A percentile compares a stretch with the other conserved stretches of the same genome.
These are phyloP conservation scores for Cantharis flavilabris DNA, from an alignment of 2,888 invertebrate species.

Conservation along the genomic window DNA sequence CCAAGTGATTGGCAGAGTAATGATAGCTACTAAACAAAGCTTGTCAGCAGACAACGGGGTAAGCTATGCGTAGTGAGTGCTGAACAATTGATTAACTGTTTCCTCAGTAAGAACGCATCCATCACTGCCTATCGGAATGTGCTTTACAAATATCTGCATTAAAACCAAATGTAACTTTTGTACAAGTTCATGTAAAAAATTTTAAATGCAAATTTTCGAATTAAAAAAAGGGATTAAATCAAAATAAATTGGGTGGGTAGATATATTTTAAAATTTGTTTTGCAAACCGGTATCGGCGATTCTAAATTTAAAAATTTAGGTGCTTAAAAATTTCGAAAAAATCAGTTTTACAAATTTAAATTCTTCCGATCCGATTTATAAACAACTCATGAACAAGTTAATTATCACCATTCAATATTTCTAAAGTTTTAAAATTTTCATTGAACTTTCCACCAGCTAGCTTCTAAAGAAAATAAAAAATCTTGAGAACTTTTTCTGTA, in stretches of 20 bases:
- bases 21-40: constrained; percentile 54
- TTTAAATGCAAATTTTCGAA: not conserved
- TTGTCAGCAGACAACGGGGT: constrained; percentile 51
- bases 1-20: constrained; percentile 54
- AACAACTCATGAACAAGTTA: not conserved
- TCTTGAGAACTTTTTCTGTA: not conserved
- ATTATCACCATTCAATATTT: not conserved
- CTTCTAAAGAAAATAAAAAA: not conserved
- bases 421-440: not conserved
- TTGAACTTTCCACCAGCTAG: not conserved
- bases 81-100: constrained; percentile 56
- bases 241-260: not conserved
- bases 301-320: too few species aligned
- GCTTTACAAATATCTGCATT: constrained; percentile 13
- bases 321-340: too few species aligned
- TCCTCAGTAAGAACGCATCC: constrained; percentile 53
- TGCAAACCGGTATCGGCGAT: too few species aligned
- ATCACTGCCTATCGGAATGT: constrained; percentile 47
- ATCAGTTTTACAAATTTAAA: not conserved
- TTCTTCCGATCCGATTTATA: not conserved
- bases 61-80: constrained; percentile 46
- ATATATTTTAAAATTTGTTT: too few species aligned
- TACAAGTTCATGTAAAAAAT: not conserved
- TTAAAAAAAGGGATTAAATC: not conserved
- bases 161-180: not conserved